Percentiles rank a stretch among this genome's conserved stretches.
Conservation (phyloP, 2,113 vertebrate genomes). For the Salminus brasiliensis region DNA sequence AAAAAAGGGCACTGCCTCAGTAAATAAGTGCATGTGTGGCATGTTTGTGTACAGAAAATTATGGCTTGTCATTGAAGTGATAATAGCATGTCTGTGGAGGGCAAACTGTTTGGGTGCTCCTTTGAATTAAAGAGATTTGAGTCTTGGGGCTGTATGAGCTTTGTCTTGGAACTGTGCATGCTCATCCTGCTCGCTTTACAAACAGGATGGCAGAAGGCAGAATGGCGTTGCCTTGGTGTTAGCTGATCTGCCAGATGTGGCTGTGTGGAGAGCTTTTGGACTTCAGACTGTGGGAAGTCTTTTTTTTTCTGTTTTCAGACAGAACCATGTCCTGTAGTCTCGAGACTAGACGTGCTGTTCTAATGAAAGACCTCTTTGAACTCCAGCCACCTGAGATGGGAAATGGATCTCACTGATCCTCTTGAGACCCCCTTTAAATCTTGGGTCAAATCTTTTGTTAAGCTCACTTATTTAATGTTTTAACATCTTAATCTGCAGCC, state of each 20-base stretch:
- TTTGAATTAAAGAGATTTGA: background rate
- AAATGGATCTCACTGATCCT: no score
- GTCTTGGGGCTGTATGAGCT: background rate
- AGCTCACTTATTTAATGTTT: no score
- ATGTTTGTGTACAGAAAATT: conserved; percentile 61
- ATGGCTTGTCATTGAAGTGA: conserved; percentile 61
- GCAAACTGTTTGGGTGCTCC: conserved; percentile 39
- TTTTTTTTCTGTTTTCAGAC: no score
- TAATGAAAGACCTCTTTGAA: no score
- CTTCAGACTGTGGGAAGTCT: background rate
- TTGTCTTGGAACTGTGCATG: background rate
- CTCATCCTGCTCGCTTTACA: background rate
- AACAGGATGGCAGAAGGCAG: conserved; percentile 11
- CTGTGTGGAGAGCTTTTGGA: background rate
- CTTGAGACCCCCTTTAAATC: no score
- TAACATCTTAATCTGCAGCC: no score
- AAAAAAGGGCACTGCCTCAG: conserved; percentile 49
- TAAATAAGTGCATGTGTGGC: conserved; percentile 57
- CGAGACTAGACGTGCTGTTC: no score
- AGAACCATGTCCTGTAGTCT: no score
- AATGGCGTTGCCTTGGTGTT: background rate
- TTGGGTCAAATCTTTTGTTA: no score
- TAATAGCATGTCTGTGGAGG: conserved; percentile 47
- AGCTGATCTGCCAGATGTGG: background rate
- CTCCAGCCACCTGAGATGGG: no score